Percentiles rank a stretch among this genome's conserved stretches.
Evolutionary conservation across 2,797 vertebrate genomes (phyloP).

Genomic region (Dendrocincla tyrannina): DNA sequence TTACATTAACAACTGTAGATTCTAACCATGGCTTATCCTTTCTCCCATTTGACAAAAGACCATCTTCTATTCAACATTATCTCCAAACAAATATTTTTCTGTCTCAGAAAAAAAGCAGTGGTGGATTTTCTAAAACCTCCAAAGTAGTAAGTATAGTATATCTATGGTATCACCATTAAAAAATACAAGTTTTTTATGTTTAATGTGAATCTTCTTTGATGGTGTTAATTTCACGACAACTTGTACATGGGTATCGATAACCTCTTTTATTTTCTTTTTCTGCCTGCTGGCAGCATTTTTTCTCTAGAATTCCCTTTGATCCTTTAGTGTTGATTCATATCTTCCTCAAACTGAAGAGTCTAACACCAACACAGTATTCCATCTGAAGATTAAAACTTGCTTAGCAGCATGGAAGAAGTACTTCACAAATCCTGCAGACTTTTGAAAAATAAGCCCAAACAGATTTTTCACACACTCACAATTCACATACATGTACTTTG

Average conservation of each 20-base stretch:
- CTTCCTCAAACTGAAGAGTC: background rate
- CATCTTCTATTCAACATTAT: background rate
- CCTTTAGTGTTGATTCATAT: background rate
- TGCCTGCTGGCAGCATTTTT: background rate
- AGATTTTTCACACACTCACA: background rate
- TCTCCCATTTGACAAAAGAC: background rate
- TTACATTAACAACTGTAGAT: background rate
- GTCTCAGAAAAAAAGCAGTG: background rate
- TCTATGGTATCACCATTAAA: background rate
- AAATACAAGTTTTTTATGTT: background rate
- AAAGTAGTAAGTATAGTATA: background rate
- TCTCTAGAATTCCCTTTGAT: background rate
- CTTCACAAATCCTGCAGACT: background rate
- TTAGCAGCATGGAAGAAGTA: background rate
- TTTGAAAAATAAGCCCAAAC: background rate
- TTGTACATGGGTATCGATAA: background rate
- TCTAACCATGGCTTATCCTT: background rate
- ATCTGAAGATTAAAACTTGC: background rate
- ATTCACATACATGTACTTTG: background rate
- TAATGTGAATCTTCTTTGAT: background rate
- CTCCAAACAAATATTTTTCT: background rate
- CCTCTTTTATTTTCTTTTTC: background rate
- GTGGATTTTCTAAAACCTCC: background rate
- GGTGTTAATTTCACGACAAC: background rate
- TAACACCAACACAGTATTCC: background rate